These are phyloP conservation scores for Donacobius atricapilla DNA, from an alignment of 2,113 vertebrate species.

Conservation along the genomic window DNA sequence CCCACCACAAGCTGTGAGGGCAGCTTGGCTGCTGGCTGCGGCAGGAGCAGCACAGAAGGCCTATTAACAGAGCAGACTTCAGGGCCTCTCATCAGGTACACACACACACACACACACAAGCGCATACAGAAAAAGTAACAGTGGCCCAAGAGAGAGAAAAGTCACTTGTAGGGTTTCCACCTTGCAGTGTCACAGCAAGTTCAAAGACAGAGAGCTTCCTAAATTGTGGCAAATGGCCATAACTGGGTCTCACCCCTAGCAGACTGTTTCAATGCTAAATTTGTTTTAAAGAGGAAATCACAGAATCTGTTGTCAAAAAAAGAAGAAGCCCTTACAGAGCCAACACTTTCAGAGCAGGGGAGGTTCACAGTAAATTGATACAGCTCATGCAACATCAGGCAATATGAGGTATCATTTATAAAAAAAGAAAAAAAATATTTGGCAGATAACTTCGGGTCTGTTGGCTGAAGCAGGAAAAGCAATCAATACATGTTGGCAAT, in stretches of 20 bases:
- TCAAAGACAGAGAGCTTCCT: background rate
- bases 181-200: background rate
- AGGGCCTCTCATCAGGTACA: background rate
- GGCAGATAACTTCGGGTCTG: background rate
- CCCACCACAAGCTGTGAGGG: background rate
- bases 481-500: constrained; percentile 40
- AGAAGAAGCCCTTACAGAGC: background rate
- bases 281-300: background rate
- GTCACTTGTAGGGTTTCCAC: background rate
- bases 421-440: background rate
- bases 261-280: background rate
- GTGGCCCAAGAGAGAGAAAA: background rate
- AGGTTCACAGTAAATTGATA: background rate
- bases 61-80: background rate
- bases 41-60: background rate
- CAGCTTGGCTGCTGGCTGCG: background rate
- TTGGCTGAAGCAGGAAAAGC: constrained; percentile 2
- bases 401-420: background rate
- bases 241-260: background rate
- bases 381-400: background rate
- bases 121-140: background rate
- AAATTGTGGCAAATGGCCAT: background rate
- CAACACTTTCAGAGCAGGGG: background rate
- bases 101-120: background rate
- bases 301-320: background rate